Percentiles rank a stretch among this genome's conserved stretches.
phyloP scores from a whole-genome alignment of 2,797 vertebrate species.

The Poecilia picta region DNA sequence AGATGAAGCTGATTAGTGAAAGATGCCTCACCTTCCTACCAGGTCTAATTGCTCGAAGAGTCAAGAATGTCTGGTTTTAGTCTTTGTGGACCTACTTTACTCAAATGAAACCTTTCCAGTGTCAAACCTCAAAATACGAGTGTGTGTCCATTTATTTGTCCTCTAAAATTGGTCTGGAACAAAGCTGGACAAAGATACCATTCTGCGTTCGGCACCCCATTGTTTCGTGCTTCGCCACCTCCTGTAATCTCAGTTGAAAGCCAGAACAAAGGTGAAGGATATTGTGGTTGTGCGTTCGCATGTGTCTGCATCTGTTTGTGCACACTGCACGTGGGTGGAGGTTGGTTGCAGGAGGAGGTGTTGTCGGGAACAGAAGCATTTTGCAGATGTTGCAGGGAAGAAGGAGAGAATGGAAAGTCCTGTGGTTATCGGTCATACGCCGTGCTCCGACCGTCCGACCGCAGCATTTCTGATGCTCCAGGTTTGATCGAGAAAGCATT shows the following conservation, averaged over 20 bases:
- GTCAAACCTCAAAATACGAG: slow-evolving; percentile 27
- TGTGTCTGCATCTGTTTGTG: slow-evolving; percentile 44
- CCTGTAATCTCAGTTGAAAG: slow-evolving; percentile 50
- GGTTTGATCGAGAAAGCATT: slow-evolving; percentile 10
- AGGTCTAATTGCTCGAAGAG: slow-evolving; percentile 50
- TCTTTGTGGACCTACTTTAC: slow-evolving; percentile 51
- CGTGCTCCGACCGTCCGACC: slow-evolving; percentile 59
- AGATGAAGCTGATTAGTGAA: slow-evolving; percentile 39
- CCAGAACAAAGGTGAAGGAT: slow-evolving; percentile 60
- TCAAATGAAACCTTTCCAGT: slow-evolving; percentile 53
- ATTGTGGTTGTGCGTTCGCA: slow-evolving; percentile 44
- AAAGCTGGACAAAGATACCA: slow-evolving; percentile 14
- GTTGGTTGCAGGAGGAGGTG: slow-evolving; percentile 66
- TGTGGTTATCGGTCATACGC: slow-evolving; percentile 83
- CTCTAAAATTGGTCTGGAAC: slow-evolving; percentile 30
- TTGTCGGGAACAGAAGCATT: slow-evolving; percentile 82
- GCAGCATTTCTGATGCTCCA: slow-evolving; percentile 17
- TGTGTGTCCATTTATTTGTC: slow-evolving; percentile 27
- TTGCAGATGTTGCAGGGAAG: slow-evolving; percentile 78
- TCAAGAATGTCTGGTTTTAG: slow-evolving; percentile 51
- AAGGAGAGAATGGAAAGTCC: slow-evolving; percentile 85
- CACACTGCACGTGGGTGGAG: slow-evolving; percentile 64
- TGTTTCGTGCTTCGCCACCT: slow-evolving; percentile 34
- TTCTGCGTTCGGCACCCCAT: slow-evolving; percentile 18
- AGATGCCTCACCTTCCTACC: slow-evolving; percentile 48